Base-by-base conservation (phyloP, 1,140 invertebrate species). In the Grapholita molesta region DNA sequence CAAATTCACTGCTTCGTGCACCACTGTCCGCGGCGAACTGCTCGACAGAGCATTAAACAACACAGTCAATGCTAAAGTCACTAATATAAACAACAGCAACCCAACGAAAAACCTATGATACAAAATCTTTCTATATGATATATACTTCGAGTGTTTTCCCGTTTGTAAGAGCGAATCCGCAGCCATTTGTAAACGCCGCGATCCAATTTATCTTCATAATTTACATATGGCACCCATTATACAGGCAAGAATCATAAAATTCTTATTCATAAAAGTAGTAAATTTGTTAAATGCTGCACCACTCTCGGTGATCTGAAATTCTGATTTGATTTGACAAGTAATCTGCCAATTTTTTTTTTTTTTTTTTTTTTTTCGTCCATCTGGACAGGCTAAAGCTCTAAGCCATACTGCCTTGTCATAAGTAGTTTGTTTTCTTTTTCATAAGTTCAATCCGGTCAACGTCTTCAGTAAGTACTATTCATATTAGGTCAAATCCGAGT, bases 71-170 rank as follows among this genome's bases (percentile, higher is more conserved):
- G 92, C 82, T 83, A 93, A 80, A 70, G 92, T 92, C 76, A 93
- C 68, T 70, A 93, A 79, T 75, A 93, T 88, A 88, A 93, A 89
- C 82, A 92, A 82, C 73, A 93, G 89, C 73, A 94, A 78, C 69
- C 85, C 87, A 70, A 93, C 86, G 78, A 94, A 94, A 86, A 94
- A 94, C 76, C 92, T 91, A 88, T 92, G 92, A 85, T 93, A 92
- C 77, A 89, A 80, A 78, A 91, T 88, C 78, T 88, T 89, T 71
- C 86, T 90, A 84, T 91, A 90, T 78, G 89, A 87, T 84, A 73
- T 84, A 88, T 88, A 88, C 79, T 90, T 91, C 72, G 82, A 82
- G 76, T 91, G 83, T 79, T 85, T 91, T 79, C 80, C 85, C 77
- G 86, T 81, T 89, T 89, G 90, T 74, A 89, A 70, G 67, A 84